Evolutionary conservation across 35 echinoderm and acorn worm genomes (phyloP).

Genomic region (Heliocidaris tuberculata): DNA sequence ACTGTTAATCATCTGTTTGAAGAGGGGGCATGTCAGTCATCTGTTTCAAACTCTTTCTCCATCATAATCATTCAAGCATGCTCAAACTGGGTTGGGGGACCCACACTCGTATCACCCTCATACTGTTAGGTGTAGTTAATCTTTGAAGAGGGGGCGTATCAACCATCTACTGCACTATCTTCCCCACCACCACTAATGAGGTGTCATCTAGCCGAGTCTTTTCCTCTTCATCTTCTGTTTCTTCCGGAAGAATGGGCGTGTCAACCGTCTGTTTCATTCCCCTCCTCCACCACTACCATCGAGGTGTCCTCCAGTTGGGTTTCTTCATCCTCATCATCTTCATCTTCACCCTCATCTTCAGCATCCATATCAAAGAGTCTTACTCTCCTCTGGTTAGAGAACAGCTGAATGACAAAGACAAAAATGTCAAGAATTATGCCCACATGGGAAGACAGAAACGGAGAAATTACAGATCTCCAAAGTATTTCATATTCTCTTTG

Average conservation of each 20-base stretch:
- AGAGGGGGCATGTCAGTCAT: not conserved
- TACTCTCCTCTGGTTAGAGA: constrained; percentile 80
- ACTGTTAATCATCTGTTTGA: too few relatives aligned
- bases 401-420: constrained; percentile 67
- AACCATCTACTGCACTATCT: too few relatives aligned
- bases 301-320: not conserved
- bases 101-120: too few relatives aligned
- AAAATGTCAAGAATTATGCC: not conserved
- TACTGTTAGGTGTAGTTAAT: too few relatives aligned
- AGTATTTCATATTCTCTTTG: too few relatives aligned
- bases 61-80: too few relatives aligned
- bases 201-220: not conserved
- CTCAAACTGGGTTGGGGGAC: too few relatives aligned
- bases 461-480: too few relatives aligned
- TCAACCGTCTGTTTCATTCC: not conserved
- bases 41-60: not conserved
- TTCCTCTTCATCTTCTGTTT: not conserved
- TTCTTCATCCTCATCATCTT: not conserved
- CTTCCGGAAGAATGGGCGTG: not conserved
- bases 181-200: not conserved
- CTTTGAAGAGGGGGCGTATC: not conserved
- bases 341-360: constrained; percentile 91
- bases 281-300: not conserved
- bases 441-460: not conserved
- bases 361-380: constrained; percentile 98